Conservation (phyloP, 1,140 invertebrate species). For the Calycopis cecrops region DNA sequence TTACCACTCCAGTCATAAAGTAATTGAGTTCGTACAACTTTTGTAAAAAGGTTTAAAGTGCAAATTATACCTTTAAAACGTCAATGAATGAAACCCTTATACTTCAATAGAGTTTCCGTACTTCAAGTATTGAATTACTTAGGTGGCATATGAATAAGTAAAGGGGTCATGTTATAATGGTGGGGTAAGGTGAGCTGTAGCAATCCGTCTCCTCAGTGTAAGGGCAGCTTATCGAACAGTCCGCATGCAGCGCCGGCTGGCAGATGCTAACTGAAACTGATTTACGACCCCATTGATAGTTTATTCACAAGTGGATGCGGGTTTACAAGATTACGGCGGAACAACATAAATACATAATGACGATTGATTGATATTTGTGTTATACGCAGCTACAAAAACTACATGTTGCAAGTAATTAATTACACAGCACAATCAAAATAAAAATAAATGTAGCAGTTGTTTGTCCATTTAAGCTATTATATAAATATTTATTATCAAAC, state of each 20-base stretch:
- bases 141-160: conserved; percentile 17
- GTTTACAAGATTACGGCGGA: conserved; percentile 23
- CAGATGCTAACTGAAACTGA: conserved; percentile 56
- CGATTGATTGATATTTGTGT: conserved; percentile 2
- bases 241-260: conserved; percentile 36
- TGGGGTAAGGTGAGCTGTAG: conserved; percentile 28
- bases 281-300: conserved; percentile 50
- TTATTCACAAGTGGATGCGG: conserved; percentile 38
- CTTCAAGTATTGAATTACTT: conserved; percentile 26
- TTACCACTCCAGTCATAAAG: neutral
- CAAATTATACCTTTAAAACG: conserved; percentile 23
- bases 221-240: conserved; percentile 52
- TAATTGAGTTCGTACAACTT: conserved; percentile 7
- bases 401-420: too few species aligned
- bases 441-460: too few species aligned
- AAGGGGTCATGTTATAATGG: conserved; percentile 33
- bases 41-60: conserved; percentile 20
- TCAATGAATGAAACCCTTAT: conserved; percentile 18
- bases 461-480: too few species aligned
- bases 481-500: too few species aligned
- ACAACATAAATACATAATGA: neutral
- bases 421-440: too few species aligned
- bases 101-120: conserved; percentile 23
- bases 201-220: conserved; percentile 45
- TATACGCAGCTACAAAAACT: neutral